Conservation (phyloP, 2,797 vertebrate species). For the Poecile montanus region DNA sequence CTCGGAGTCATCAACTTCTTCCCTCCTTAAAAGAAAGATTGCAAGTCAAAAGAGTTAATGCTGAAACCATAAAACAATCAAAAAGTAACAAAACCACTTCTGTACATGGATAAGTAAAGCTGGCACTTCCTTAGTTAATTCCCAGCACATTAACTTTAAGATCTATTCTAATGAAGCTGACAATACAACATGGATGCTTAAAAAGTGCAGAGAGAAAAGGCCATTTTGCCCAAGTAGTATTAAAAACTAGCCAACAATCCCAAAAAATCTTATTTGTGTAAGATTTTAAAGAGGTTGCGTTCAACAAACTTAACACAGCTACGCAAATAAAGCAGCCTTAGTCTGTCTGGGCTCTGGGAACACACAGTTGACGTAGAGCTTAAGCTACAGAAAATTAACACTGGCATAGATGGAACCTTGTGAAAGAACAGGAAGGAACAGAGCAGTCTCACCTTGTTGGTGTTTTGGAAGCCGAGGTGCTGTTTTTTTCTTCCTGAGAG, state of each 20-base stretch:
- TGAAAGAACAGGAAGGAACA: not conserved
- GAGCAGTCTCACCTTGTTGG: slow-evolving; percentile 83
- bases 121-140: not conserved
- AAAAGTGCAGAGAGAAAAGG: not conserved
- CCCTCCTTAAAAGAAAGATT: slow-evolving; percentile 52
- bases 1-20: slow-evolving; percentile 57
- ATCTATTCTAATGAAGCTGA: not conserved
- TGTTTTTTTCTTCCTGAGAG: slow-evolving; percentile 85
- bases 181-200: not conserved
- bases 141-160: not conserved
- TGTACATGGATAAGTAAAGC: not conserved
- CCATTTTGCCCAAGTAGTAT: not conserved
- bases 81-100: not conserved
- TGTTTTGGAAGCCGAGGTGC: slow-evolving; percentile 87
- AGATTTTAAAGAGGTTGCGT: not conserved
- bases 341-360: not conserved
- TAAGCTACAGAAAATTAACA: not conserved
- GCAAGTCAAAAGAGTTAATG: not conserved
- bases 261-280: not conserved
- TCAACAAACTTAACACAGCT: not conserved
- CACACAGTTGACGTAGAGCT: not conserved
- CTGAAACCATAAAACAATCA: not conserved
- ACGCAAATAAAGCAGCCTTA: not conserved
- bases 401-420: not conserved
- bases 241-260: not conserved